Evolutionary conservation across 2,888 invertebrate genomes (phyloP).

Genomic region (Isoperla grammatica): DNA sequence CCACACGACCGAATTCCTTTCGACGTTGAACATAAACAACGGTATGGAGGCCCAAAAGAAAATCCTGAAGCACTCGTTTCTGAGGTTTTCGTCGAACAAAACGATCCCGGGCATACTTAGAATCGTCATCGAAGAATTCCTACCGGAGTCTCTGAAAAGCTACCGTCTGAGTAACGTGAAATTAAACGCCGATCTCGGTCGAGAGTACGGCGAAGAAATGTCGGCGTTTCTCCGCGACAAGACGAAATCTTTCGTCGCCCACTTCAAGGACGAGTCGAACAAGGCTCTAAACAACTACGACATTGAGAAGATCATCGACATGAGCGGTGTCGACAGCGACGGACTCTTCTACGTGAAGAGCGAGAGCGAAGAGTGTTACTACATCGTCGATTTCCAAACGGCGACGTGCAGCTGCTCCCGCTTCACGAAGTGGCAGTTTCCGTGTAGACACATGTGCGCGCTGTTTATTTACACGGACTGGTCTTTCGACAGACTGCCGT

Average conservation of each 20-base stretch:
- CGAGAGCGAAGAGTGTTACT: background rate
- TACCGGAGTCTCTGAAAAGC: background rate
- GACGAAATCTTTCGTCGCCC: background rate
- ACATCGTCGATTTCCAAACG: background rate
- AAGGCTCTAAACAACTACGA: background rate
- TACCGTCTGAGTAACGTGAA: background rate
- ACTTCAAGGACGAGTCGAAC: background rate
- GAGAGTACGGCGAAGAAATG: background rate
- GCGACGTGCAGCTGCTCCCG: background rate
- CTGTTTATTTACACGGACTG: background rate
- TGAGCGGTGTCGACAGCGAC: background rate
- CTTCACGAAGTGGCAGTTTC: background rate
- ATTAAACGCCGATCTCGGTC: background rate
- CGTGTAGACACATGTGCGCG: constrained; percentile 1
- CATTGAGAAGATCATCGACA: background rate
- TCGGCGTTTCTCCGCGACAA: background rate
- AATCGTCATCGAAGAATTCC: background rate
- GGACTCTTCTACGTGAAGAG: background rate
- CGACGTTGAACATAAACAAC: background rate
- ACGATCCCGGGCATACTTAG: background rate
- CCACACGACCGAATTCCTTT: background rate
- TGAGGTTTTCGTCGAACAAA: background rate
- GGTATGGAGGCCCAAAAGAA: background rate
- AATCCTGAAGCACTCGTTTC: background rate
- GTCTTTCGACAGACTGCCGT: background rate